Conservation (phyloP, 1,140 invertebrate genomes). For the Vanessa tameamea region DNA sequence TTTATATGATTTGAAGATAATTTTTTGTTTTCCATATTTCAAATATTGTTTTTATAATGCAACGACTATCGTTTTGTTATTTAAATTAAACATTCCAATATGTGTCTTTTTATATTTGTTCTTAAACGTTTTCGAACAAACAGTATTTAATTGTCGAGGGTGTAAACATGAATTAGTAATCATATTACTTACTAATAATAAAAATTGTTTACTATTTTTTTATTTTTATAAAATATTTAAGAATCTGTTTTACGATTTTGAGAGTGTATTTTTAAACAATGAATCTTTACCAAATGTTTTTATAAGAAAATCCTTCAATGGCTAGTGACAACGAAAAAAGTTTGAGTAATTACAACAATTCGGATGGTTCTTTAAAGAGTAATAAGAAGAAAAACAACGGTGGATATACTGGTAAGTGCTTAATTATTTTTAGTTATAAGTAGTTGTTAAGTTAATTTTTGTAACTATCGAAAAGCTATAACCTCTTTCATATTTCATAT, state of each 20-base stretch:
- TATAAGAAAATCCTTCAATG: conserved; percentile 68
- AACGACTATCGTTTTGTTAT: too few relatives aligned
- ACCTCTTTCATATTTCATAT: conserved; percentile 3
- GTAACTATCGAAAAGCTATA: not conserved
- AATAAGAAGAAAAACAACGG: conserved; percentile 64
- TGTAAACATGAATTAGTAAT: conserved; percentile 66
- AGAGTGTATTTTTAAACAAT: conserved; percentile 31
- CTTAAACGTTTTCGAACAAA: conserved; percentile 37
- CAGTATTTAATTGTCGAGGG: conserved; percentile 43
- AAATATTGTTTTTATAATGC: too few relatives aligned
- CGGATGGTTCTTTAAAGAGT: conserved; percentile 68
- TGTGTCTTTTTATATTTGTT: not conserved
- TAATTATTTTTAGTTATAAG: not conserved
- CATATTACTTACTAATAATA: conserved; percentile 33
- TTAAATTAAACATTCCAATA: not conserved
- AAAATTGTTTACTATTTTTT: conserved; percentile 57
- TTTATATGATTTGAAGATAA: not conserved
- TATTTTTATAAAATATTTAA: conserved; percentile 42
- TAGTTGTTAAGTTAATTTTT: conserved; percentile 10
- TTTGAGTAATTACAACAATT: conserved; percentile 74
- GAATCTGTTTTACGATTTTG: conserved; percentile 28
- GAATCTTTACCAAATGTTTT: conserved; percentile 17
- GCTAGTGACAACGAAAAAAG: conserved; percentile 79
- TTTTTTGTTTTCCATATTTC: not conserved
- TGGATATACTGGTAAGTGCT: conserved; percentile 59